Evolutionary conservation across 2,113 vertebrate species (phyloP).

Genomic region (Laticauda colubrina): DNA sequence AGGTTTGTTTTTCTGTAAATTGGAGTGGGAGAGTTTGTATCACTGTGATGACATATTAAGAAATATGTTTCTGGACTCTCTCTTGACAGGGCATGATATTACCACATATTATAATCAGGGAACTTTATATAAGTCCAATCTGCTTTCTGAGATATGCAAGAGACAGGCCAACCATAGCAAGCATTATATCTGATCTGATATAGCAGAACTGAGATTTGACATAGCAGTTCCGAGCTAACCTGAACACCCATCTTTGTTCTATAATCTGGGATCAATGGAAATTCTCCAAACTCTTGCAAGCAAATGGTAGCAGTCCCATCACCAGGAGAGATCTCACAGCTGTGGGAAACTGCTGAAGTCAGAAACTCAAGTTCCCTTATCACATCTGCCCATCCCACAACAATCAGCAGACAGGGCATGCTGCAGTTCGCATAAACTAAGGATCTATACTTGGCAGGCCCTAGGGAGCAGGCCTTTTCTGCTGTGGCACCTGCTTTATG

Average conservation of each 20-base stretch:
- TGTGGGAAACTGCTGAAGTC: neutral
- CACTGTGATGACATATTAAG: neutral
- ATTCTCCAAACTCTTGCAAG: neutral
- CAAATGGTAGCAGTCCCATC: neutral
- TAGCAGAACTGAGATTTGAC: neutral
- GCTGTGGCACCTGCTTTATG: neutral
- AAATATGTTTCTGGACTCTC: neutral
- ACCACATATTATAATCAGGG: neutral
- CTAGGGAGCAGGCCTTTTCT: neutral
- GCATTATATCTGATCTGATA: neutral
- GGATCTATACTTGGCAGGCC: neutral
- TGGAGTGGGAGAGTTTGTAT: neutral
- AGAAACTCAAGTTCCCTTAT: neutral
- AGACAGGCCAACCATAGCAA: neutral
- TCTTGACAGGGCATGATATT: neutral
- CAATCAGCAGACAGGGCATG: neutral
- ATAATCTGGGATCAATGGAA: neutral
- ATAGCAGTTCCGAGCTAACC: neutral
- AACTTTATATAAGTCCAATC: neutral
- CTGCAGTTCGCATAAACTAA: neutral
- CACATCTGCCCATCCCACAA: neutral
- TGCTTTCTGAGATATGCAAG: neutral
- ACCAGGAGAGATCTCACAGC: neutral
- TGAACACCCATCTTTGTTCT: neutral
- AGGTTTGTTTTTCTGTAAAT: neutral